Evolutionary conservation across 92 coral and sea anemone species (phyloP).

Genomic region (Hydrozoanthus gracilis): DNA sequence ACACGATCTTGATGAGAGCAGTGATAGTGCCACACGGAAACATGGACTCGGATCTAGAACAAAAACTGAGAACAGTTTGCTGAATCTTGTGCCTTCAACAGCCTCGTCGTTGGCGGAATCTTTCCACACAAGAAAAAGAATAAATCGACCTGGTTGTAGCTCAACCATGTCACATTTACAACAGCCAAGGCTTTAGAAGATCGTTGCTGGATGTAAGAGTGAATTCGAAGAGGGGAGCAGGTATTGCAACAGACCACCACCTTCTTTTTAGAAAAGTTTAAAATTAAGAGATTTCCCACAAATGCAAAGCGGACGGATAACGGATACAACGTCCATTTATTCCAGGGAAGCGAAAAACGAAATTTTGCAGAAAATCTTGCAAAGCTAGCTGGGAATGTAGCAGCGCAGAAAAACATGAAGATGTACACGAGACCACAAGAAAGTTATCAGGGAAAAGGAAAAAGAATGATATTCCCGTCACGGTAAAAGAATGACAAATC

Average conservation of each 20-base stretch:
- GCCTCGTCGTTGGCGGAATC: conserved; percentile 31
- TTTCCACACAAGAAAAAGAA: conserved; percentile 14
- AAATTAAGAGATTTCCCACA: conserved; percentile 21
- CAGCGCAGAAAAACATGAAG: not conserved
- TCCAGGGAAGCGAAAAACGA: conserved; percentile 6
- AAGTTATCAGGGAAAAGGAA: not conserved
- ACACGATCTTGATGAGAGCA: conserved; percentile 9
- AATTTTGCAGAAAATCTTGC: conserved; percentile 8
- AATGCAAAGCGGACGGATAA: conserved; percentile 1
- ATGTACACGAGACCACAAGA: not conserved
- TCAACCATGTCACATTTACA: conserved; percentile 22
- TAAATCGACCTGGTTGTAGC: conserved; percentile 39
- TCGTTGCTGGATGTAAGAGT: conserved; percentile 26
- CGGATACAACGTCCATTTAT: not conserved
- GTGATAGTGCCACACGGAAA: not conserved
- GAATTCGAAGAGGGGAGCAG: conserved; percentile 33
- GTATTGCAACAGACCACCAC: conserved; percentile 20
- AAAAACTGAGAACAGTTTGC: conserved; percentile 41
- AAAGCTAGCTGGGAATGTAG: not conserved
- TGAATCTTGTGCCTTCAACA: conserved; percentile 20
- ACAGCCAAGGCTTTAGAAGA: conserved; percentile 28
- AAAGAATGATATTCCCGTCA: not conserved
- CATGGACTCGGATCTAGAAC: not conserved
- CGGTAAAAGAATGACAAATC: not conserved
- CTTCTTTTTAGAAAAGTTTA: conserved; percentile 27